phyloP scores from a whole-genome alignment of 2,888 invertebrate species.

The Busseola fusca region DNA sequence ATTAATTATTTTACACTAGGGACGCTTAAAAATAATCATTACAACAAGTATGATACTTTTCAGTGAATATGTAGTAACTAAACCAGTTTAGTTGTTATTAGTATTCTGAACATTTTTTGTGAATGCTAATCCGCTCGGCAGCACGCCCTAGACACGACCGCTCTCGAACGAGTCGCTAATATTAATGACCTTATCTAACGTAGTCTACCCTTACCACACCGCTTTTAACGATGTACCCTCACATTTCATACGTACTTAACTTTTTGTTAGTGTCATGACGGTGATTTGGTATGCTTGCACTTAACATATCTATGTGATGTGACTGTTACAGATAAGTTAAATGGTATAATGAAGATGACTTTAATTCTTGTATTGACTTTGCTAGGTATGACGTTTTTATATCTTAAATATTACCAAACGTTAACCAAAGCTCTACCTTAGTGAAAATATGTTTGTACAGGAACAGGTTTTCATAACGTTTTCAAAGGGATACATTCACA shows the following conservation, averaged over 20 bases:
- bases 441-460: too few relatives aligned
- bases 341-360: not conserved
- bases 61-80: constrained; percentile 14
- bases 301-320: not conserved
- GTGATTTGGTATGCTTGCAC: constrained; percentile 19
- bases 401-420: not conserved
- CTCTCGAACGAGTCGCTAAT: constrained; percentile 49
- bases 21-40: constrained; percentile 14
- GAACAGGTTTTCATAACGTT: not conserved
- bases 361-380: not conserved
- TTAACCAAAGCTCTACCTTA: not conserved
- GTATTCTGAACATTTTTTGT: constrained; percentile 52
- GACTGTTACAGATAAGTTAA: not conserved
- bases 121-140: constrained; percentile 50
- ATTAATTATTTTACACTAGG: not conserved
- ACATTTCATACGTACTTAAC: constrained; percentile 23
- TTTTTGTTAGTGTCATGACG: constrained; percentile 27
- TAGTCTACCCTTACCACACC: constrained; percentile 11
- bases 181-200: constrained; percentile 52
- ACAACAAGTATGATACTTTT: not conserved
- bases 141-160: constrained; percentile 55
- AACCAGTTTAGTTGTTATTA: constrained; percentile 39
- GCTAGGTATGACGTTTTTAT: not conserved
- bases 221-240: constrained; percentile 41
- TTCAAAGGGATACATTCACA: not conserved